phyloP scores from a whole-genome alignment of 2,888 invertebrate species.

The Chorisops tibialis region DNA sequence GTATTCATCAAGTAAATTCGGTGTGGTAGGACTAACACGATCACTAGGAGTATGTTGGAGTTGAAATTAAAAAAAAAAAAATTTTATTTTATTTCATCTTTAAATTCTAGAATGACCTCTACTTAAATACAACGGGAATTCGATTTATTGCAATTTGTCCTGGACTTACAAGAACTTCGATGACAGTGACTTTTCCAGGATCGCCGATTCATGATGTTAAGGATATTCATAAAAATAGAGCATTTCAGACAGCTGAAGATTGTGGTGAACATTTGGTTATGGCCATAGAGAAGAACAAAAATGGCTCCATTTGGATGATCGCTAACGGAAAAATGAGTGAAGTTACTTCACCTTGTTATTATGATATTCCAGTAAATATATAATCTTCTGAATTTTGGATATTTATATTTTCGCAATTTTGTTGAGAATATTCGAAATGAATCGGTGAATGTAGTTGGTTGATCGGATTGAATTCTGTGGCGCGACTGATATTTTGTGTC shows the following conservation, averaged over 20 bases:
- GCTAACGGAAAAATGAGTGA: slow-evolving; percentile 42
- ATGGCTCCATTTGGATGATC: slow-evolving; percentile 45
- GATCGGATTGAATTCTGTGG: no score
- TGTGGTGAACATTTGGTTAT: slow-evolving; percentile 44
- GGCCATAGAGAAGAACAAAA: slow-evolving; percentile 43
- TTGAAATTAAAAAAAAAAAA: no score
- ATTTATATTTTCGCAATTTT: no score
- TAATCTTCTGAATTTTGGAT: no score
- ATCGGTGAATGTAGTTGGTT: no score
- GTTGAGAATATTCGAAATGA: no score
- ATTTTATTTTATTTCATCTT: not conserved
- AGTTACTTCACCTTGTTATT: slow-evolving; percentile 32
- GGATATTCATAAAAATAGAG: not conserved
- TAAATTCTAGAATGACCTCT: slow-evolving; percentile 37
- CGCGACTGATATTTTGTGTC: no score
- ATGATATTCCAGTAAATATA: no score
- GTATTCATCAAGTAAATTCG: slow-evolving; percentile 48
- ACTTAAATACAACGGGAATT: slow-evolving; percentile 44
- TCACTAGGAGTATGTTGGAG: slow-evolving; percentile 45
- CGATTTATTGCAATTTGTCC: slow-evolving; percentile 45
- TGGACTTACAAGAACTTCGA: slow-evolving; percentile 45
- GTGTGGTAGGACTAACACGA: slow-evolving; percentile 48
- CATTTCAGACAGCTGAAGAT: slow-evolving; percentile 31
- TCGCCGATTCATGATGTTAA: not conserved
- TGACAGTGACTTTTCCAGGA: slow-evolving; percentile 40